Percentiles rank a stretch among this genome's conserved stretches.
phyloP scores from a whole-genome alignment of 2,797 vertebrate genomes.

The Sebastes trivittatus region DNA sequence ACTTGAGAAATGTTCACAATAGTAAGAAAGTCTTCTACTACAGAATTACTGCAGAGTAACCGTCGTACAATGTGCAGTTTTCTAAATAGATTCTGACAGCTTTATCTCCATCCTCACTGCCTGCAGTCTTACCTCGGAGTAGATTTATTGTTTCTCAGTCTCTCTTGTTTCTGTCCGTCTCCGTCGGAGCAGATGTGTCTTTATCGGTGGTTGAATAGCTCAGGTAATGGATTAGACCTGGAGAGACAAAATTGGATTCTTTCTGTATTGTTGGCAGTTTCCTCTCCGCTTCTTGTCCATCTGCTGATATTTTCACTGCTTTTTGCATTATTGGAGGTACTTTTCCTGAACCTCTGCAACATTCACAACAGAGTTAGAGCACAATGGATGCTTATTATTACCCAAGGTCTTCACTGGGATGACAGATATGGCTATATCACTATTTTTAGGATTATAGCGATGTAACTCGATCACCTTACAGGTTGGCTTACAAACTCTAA shows the following conservation, averaged over 20 bases:
- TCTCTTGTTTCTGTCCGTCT: neutral
- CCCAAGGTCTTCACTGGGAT: too few species aligned
- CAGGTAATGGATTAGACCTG: slow-evolving; percentile 14
- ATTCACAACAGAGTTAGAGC: neutral
- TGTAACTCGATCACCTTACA: neutral
- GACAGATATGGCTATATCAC: neutral
- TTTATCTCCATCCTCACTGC: neutral
- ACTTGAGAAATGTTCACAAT: neutral
- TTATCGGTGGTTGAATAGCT: slow-evolving; percentile 1
- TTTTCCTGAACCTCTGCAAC: neutral
- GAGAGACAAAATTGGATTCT: neutral
- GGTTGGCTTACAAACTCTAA: neutral
- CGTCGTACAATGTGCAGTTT: neutral
- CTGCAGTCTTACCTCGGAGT: neutral
- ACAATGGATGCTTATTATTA: neutral
- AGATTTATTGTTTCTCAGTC: neutral
- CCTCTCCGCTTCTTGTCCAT: neutral
- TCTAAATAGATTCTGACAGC: neutral
- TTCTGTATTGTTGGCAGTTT: neutral
- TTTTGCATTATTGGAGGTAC: neutral
- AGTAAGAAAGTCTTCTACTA: neutral
- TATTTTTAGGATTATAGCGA: neutral
- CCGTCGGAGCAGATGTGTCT: slow-evolving; percentile 15
- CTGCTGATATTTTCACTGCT: neutral
- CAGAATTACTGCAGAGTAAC: neutral